Percentiles rank a stretch among this genome's conserved stretches.
Conservation (phyloP, 1,140 invertebrate species). For the Cyclargus thomasi region DNA sequence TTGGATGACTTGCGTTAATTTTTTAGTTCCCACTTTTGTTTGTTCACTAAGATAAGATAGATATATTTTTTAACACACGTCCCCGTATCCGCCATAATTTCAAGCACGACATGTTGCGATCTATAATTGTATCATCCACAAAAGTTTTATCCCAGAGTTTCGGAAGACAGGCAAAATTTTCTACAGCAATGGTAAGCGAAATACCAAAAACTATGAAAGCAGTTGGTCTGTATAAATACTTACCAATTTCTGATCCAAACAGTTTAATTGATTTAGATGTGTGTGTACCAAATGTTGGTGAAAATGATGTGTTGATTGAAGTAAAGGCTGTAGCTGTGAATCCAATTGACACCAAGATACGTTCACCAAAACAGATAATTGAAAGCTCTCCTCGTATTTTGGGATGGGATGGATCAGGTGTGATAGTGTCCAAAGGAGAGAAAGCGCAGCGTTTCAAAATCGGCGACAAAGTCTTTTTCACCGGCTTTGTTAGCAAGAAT, state of each 20-base stretch:
- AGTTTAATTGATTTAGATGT: constrained; percentile 57
- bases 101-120: background rate
- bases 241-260: constrained; percentile 49
- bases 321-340: constrained; percentile 59
- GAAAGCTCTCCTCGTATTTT: constrained; percentile 49
- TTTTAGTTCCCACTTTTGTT: no score
- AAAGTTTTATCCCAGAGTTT: background rate
- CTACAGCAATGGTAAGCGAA: constrained; percentile 32
- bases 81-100: no score
- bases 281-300: constrained; percentile 39
- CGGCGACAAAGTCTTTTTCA: constrained; percentile 60
- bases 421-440: constrained; percentile 49
- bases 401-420: constrained; percentile 58
- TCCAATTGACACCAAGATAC: constrained; percentile 57
- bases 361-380: constrained; percentile 48
- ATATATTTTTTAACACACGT: no score
- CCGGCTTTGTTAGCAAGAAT: constrained; percentile 47
- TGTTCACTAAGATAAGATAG: no score
- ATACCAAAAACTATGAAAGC: constrained; percentile 57
- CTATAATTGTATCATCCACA: background rate
- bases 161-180: background rate
- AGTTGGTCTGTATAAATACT: constrained; percentile 61
- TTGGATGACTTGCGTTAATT: no score
- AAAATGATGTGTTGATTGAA: constrained; percentile 52
- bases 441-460: constrained; percentile 41